Conservation (phyloP, 2,888 invertebrate species). For the Ophion costatus region DNA sequence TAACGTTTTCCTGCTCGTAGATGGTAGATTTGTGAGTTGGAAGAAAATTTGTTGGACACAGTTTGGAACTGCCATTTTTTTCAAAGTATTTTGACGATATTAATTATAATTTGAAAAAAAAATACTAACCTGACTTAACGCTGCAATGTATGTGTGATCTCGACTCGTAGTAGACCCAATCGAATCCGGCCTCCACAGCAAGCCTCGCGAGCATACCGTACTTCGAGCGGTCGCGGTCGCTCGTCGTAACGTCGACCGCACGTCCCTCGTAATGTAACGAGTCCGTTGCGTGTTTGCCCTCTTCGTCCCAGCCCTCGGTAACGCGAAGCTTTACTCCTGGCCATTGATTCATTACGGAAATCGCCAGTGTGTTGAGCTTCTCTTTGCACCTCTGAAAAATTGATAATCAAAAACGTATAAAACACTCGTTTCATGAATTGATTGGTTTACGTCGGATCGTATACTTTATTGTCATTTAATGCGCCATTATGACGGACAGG, state of each 20-base stretch:
- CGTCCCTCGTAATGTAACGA: slow-evolving; percentile 98
- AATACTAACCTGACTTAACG: slow-evolving; percentile 95
- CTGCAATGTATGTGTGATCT: slow-evolving; percentile 98
- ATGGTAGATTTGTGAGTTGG: too few species aligned
- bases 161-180: slow-evolving; percentile 99
- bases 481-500: neutral
- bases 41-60: neutral
- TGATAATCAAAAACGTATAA: neutral
- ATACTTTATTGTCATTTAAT: neutral
- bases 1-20: too few species aligned
- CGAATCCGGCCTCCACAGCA: slow-evolving; percentile 98
- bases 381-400: slow-evolving; percentile 96
- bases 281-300: slow-evolving; percentile 90
- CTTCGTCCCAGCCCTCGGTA: slow-evolving; percentile 98
- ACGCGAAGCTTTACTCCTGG: slow-evolving; percentile 96
- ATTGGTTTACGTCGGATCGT: neutral
- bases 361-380: slow-evolving; percentile 96
- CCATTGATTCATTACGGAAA: slow-evolving; percentile 99
- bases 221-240: slow-evolving; percentile 96
- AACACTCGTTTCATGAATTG: neutral
- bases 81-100: neutral
- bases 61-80: slow-evolving; percentile 4
- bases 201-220: slow-evolving; percentile 98
- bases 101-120: slow-evolving; percentile 2
- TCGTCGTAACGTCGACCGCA: slow-evolving; percentile 97